Conservation (phyloP, 2,797 vertebrate species). For the Eulemur mongoz region DNA sequence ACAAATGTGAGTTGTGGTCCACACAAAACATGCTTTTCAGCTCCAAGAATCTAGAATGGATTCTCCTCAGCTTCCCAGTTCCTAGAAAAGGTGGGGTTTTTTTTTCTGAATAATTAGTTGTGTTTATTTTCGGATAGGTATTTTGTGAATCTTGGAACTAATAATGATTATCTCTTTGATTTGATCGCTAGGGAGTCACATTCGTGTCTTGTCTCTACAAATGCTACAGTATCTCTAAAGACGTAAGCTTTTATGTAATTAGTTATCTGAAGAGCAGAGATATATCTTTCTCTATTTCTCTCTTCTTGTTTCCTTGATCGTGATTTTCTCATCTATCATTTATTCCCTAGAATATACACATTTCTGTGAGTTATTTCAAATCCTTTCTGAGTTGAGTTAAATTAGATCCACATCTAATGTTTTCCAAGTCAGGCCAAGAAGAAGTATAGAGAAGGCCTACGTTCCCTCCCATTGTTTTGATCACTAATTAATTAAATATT, state of each 20-base stretch:
- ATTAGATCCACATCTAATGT: neutral
- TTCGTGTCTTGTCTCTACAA: neutral
- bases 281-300: neutral
- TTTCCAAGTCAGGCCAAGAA: neutral
- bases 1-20: neutral
- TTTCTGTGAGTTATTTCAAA: neutral
- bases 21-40: neutral
- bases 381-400: neutral
- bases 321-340: neutral
- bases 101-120: neutral
- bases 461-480: neutral
- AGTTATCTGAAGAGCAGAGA: neutral
- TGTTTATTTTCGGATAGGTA: neutral
- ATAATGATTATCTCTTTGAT: neutral
- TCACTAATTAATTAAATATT: neutral
- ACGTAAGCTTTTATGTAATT: neutral
- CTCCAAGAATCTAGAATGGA: neutral
- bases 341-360: neutral
- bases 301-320: neutral
- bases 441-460: neutral
- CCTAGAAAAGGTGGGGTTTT: neutral
- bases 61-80: neutral
- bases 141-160: conserved; percentile 19
- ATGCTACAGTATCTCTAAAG: neutral
- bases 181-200: neutral